These are phyloP conservation scores for Cheiracanthium punctorium DNA, from an alignment of 2,888 invertebrate species.

Conservation along the genomic window DNA sequence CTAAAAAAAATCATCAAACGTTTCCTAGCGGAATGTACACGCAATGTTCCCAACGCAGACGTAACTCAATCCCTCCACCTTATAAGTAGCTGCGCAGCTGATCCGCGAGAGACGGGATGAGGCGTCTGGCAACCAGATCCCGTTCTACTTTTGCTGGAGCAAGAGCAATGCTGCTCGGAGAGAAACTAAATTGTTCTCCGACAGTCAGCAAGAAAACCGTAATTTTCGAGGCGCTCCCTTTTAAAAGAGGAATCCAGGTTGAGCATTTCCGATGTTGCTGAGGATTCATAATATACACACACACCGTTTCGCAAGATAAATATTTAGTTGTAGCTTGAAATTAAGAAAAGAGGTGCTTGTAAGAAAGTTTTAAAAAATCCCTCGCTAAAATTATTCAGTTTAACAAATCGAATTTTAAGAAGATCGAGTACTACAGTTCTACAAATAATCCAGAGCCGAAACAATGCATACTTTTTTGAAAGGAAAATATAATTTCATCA, in stretches of 20 bases:
- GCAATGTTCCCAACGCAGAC: slow-evolving; percentile 36
- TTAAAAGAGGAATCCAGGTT: not conserved
- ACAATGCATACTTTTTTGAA: too few species aligned
- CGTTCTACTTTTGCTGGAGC: slow-evolving; percentile 19
- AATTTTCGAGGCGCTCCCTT: not conserved
- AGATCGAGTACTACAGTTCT: too few species aligned
- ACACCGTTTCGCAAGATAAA: too few species aligned
- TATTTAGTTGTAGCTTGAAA: too few species aligned
- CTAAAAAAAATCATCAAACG: not conserved
- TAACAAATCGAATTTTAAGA: too few species aligned
- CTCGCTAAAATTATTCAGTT: too few species aligned
- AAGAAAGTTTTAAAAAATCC: too few species aligned
- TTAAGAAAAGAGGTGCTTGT: too few species aligned
- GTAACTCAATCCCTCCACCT: slow-evolving; percentile 48
- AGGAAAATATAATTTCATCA: too few species aligned
- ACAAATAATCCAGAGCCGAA: too few species aligned
- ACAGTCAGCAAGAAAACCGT: not conserved
- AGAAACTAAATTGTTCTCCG: not conserved
- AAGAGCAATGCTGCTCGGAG: not conserved
- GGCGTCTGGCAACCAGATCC: slow-evolving; percentile 26
- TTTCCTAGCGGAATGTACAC: slow-evolving; percentile 26
- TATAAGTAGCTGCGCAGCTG: slow-evolving; percentile 41
- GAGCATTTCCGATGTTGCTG: not conserved
- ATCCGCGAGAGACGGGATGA: not conserved
- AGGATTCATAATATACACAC: not conserved